Evolutionary conservation across 64 coral and sea anemone genomes (phyloP), one percentile per base, ranked within the genome.

Genomic region (Dendrophyllia cribrosa): DNA sequence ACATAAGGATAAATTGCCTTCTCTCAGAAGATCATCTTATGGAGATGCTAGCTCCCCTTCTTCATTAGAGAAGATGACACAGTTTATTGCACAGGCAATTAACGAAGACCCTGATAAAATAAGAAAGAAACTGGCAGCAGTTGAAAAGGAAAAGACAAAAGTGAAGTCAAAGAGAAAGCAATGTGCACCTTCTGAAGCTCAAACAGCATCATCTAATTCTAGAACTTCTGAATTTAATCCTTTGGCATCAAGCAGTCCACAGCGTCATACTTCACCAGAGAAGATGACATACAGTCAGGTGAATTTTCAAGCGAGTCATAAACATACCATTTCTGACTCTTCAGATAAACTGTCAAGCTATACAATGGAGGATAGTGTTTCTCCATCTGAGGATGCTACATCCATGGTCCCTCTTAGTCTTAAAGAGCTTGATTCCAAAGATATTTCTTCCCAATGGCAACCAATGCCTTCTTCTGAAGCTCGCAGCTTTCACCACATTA

Each of bases 241-340:
- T 50, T 76, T 93, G 60, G 82, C 91, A 58, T 93, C 82, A 34
- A 93, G 91, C 10, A 87, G 82, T 59, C 91, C 91, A 43, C 91
- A 93, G 3, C 47, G 66, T 20, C 56, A 51, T 0, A 15, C 53
- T 11, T 91, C 78, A 26, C 55, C 89, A 71, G 44, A 71, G 26
- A 83, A 64, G 22, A 59, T 91, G 22, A 81, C 67, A 51, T 71
- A 65, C 23, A 43, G 19, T 15, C 26, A 67, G 0, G 55, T 0
- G 5, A 56, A 15, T 55, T 17, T 7, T 19, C 48, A 70, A 58
- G 65, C 46, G 26, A 77, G 48, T 47, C 59, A n/a, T 19, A 44
- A 52, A 16, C 48, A 51, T 43, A 72, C 44, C 43, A 45, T 52
- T 80, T 8, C 78, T 23, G 52, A 68, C 80, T 79, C 89, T 16